Conservation (phyloP, 2,797 vertebrate genomes). For the Naso thynnoides region DNA sequence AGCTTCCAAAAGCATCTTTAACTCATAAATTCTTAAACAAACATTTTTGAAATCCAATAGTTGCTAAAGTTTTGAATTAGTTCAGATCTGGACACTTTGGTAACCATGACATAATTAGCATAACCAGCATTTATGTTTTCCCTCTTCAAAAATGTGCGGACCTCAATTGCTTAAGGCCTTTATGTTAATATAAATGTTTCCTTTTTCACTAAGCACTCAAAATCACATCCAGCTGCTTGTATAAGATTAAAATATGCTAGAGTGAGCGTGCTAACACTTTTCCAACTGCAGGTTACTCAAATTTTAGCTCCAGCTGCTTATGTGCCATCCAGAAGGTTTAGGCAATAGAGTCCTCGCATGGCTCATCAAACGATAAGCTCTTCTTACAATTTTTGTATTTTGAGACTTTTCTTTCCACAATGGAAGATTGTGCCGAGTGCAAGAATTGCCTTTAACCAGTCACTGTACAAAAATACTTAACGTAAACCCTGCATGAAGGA, state of each 20-base stretch:
- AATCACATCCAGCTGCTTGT: constrained; percentile 7
- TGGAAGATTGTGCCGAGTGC: constrained; percentile 38
- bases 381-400: constrained; percentile 55
- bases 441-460: constrained; percentile 68
- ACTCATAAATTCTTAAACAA: not conserved
- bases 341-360: constrained; percentile 52
- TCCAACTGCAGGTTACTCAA: constrained; percentile 31
- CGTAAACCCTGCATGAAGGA: constrained; percentile 64
- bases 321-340: constrained; percentile 45
- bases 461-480: constrained; percentile 57
- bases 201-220: constrained; percentile 1
- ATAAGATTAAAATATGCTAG: constrained; percentile 8
- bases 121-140: not conserved
- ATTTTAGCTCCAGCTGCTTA: constrained; percentile 15
- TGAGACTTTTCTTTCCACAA: constrained; percentile 48
- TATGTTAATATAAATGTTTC: constrained; percentile 6
- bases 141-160: not conserved
- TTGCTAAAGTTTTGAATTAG: not conserved
- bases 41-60: not conserved
- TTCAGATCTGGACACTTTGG: not conserved
- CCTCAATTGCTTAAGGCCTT: not conserved
- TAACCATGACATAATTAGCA: not conserved
- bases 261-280: not conserved
- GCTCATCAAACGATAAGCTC: constrained; percentile 69
- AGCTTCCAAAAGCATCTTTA: not conserved